A percentile compares a stretch with the other conserved stretches of the same genome.
Evolutionary conservation across 2,888 invertebrate genomes (phyloP).

Genomic region (Torymus tubicola): DNA sequence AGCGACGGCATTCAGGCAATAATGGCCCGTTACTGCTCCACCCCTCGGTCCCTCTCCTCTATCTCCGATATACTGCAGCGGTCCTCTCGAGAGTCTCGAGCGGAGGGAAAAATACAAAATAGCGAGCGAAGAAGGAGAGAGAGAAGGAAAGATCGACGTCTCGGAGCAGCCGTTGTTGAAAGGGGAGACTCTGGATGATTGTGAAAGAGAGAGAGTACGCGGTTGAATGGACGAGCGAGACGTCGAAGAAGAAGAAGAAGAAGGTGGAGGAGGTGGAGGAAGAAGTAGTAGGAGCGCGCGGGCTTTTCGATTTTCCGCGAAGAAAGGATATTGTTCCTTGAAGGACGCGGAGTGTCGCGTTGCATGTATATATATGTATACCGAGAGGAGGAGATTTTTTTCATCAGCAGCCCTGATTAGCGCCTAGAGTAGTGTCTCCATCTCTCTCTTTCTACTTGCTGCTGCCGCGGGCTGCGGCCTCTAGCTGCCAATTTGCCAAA

Average conservation of each 20-base stretch:
- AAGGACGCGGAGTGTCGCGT: constrained; percentile 45
- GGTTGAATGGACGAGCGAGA: constrained; percentile 21
- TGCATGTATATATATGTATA: neutral
- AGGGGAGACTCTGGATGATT: constrained; percentile 40
- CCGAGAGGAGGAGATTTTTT: constrained; percentile 31
- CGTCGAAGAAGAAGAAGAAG: constrained; percentile 26
- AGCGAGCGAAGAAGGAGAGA: constrained; percentile 1
- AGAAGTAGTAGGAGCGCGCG: constrained; percentile 62
- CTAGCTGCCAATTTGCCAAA: constrained; percentile 41
- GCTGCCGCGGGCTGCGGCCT: neutral
- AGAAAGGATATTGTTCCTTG: constrained; percentile 71
- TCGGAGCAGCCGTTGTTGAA: constrained; percentile 1
- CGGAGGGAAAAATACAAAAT: constrained; percentile 31
- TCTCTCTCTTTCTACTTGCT: neutral
- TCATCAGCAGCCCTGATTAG: constrained; percentile 54
- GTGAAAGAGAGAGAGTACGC: constrained; percentile 20
- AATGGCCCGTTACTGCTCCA: neutral
- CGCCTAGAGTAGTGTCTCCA: constrained; percentile 45
- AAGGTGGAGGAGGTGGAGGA: no score
- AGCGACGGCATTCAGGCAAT: constrained; percentile 29
- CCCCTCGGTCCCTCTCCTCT: neutral
- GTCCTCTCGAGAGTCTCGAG: neutral
- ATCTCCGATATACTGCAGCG: neutral
- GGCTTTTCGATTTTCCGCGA: constrained; percentile 71
- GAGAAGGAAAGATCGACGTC: constrained; percentile 15